Percentiles rank a stretch among this genome's conserved stretches.
phyloP scores from a whole-genome alignment of 2,888 invertebrate species.

The Fragum whitleyi region DNA sequence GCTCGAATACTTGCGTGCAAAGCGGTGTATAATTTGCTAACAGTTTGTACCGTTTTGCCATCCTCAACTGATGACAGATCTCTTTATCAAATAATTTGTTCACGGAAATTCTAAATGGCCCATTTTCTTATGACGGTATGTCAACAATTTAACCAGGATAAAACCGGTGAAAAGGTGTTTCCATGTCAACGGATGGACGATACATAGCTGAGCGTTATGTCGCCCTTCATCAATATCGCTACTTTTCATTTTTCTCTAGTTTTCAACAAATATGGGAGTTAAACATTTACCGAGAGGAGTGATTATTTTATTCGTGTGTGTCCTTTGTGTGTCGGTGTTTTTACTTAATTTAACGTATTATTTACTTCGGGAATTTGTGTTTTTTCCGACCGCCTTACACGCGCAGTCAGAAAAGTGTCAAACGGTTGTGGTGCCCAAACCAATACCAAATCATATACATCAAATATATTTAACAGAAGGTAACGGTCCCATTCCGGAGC shows the following conservation, averaged over 20 bases:
- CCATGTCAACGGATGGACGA: conserved; percentile 1
- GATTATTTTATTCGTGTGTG: neutral
- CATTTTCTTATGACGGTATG: too few relatives aligned
- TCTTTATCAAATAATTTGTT: too few relatives aligned
- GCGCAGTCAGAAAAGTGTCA: neutral
- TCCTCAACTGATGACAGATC: too few relatives aligned
- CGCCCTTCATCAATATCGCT: neutral
- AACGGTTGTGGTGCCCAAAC: neutral
- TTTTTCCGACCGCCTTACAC: neutral
- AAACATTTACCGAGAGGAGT: conserved; percentile 8
- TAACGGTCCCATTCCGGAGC: conserved; percentile 27
- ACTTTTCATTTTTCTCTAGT: conserved; percentile 4
- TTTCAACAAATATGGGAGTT: conserved; percentile 6
- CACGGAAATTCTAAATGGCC: too few relatives aligned
- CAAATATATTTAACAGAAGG: conserved; percentile 37
- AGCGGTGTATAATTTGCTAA: too few relatives aligned
- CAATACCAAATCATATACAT: conserved; percentile 36
- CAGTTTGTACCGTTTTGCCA: too few relatives aligned
- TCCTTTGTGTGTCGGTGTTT: neutral
- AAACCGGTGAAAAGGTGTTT: neutral
- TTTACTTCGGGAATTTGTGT: neutral
- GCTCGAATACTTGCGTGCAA: too few relatives aligned
- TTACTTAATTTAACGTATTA: conserved; percentile 8
- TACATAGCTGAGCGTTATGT: neutral
- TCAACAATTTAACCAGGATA: too few relatives aligned